Base-by-base conservation (phyloP, 1,140 invertebrate genomes). In the Drosophila grimshawi region DNA sequence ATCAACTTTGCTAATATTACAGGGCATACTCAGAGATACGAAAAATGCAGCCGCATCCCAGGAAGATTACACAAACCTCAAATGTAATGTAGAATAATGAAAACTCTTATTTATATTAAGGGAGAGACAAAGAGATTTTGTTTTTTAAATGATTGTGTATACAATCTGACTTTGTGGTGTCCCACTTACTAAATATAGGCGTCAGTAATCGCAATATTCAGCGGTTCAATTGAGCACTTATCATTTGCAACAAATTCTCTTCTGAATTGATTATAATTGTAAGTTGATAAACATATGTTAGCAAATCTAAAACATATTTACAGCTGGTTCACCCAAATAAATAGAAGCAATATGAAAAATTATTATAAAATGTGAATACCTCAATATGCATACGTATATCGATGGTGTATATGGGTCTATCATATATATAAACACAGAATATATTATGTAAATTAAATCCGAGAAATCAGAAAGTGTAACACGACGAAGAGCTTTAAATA, bases 21-120 rank as follows among this genome's bases (percentile, higher is more conserved):
- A 90, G 86, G 86, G 86, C 52, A 90, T 90, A 46, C 69, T 86
- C 43, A 76, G 86, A 61, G 86, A 90, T 68, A 53, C 69, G 59
- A 39, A 68, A 62, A 39, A 69, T 32, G 77, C 80, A 52, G 76
- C 33, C 33, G 66, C 45, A 43, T 59, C 43, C 29, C 59, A 69
- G 64, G 77, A 86, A 45, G 76, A 51, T 43, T 73, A 68, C 51
- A 71, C 66, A 30, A 69, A 74, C 43, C 63, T 62, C 55, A 64
- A 67, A 66, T 72, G 80, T 86, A 78, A 81, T 61, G 79, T 30
- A 0, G 19, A 19, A 76, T 82, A 33, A n/a, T 43, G 48, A 32
- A 6, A 33, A 32, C 39, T 48, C 11, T 27, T 29, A 48, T 5
- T 48, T 48, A 19, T 19, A 19, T 48, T 48, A 11, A 53, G 30